These are phyloP conservation scores for Takifugu ocellatus DNA, from an alignment of 2,797 vertebrate genomes.

Conservation along the genomic window DNA sequence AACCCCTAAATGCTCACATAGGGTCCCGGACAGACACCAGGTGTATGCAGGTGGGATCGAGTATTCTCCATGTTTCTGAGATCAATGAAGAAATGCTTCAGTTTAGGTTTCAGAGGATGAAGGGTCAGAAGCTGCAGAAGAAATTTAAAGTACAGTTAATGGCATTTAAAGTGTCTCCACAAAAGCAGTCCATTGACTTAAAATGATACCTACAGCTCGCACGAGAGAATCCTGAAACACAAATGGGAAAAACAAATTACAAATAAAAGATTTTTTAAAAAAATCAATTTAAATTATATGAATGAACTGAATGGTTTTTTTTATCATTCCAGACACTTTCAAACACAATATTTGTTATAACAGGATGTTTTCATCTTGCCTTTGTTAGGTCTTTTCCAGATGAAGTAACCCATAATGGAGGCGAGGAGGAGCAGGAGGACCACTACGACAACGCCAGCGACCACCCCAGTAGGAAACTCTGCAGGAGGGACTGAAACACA, in stretches of 20 bases:
- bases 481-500: background rate
- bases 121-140: background rate
- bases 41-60: too few relatives aligned
- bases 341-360: background rate
- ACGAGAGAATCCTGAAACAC: background rate
- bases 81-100: background rate
- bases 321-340: background rate
- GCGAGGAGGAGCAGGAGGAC: background rate
- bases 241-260: background rate
- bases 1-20: too few relatives aligned
- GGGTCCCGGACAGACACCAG: too few relatives aligned
- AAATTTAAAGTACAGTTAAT: background rate
- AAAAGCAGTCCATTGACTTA: background rate
- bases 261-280: background rate
- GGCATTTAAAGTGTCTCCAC: background rate
- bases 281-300: background rate
- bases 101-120: background rate
- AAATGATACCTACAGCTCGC: background rate
- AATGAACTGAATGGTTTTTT: background rate
- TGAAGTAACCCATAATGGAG: background rate
- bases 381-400: background rate
- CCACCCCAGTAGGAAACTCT: background rate
- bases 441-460: background rate
- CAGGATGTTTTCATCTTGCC: background rate
- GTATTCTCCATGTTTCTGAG: background rate